Evolutionary conservation across 2,113 vertebrate species (phyloP).

Genomic region (Oxyura jamaicensis): DNA sequence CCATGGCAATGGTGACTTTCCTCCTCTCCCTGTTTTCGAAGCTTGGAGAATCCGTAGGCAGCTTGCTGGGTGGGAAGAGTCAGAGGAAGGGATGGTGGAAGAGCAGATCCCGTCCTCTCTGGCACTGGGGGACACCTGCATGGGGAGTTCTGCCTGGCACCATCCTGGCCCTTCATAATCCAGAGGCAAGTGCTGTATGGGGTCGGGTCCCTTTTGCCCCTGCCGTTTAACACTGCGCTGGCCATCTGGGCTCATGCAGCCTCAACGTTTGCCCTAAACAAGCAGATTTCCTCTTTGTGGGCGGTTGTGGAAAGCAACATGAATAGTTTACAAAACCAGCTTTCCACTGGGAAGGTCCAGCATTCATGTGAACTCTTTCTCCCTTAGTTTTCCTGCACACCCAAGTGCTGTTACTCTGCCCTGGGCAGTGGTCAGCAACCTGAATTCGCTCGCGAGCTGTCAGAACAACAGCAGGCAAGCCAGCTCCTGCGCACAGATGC

Average conservation of each 20-base stretch:
- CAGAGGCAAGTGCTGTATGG: neutral
- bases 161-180: neutral
- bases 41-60: neutral
- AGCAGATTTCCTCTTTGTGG: neutral
- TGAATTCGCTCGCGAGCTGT: accelerated
- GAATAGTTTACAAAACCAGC: neutral
- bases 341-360: neutral
- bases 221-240: neutral
- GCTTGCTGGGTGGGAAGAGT: neutral
- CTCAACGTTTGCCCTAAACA: neutral
- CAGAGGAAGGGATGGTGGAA: neutral
- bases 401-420: neutral
- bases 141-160: neutral
- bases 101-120: neutral
- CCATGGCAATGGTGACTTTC: constrained; percentile 34
- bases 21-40: neutral
- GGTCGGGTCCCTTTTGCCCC: neutral
- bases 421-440: accelerated
- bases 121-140: neutral
- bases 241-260: neutral
- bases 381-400: neutral
- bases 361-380: neutral
- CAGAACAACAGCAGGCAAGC: neutral
- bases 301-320: neutral
- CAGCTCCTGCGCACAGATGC: neutral